Evolutionary conservation across 2,888 invertebrate species (phyloP).

Genomic region (Nipponacmea schrenckii): DNA sequence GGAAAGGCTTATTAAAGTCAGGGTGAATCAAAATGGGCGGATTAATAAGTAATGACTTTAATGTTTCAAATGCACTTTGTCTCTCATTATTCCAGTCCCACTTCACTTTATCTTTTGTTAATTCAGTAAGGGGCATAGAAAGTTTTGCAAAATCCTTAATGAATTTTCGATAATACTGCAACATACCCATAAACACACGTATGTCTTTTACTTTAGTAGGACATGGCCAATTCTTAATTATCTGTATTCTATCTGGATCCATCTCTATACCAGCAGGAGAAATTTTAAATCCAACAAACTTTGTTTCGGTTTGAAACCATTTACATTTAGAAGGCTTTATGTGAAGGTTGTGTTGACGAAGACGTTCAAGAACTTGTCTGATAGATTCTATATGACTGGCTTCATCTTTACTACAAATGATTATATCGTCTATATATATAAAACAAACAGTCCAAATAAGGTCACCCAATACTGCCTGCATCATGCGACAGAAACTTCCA

Average conservation of each 20-base stretch:
- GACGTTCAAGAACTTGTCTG: not conserved
- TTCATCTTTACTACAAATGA: slow-evolving; percentile 1
- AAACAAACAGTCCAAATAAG: not conserved
- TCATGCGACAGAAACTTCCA: not conserved
- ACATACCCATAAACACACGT: not conserved
- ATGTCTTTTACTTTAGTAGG: not conserved
- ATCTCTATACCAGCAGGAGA: not conserved
- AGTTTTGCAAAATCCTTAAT: not conserved
- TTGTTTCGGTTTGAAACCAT: not conserved
- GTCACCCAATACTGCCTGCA: not conserved
- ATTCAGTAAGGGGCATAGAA: not conserved
- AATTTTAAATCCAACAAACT: not conserved
- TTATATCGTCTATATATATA: not conserved
- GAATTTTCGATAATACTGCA: not conserved
- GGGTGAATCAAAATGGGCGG: not conserved
- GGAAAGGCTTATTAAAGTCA: not conserved
- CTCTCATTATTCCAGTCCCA: slow-evolving; percentile 4
- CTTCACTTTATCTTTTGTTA: not conserved
- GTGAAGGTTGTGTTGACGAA: not conserved
- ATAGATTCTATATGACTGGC: not conserved
- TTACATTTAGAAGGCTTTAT: not conserved
- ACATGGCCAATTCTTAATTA: not conserved
- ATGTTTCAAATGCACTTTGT: not conserved
- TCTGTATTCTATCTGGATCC: not conserved
- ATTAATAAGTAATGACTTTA: not conserved